Percentiles rank a stretch among this genome's conserved stretches.
These are phyloP conservation scores for Drosophila peninsularis DNA, from an alignment of 2,888 invertebrate genomes.

Conservation along the genomic window DNA sequence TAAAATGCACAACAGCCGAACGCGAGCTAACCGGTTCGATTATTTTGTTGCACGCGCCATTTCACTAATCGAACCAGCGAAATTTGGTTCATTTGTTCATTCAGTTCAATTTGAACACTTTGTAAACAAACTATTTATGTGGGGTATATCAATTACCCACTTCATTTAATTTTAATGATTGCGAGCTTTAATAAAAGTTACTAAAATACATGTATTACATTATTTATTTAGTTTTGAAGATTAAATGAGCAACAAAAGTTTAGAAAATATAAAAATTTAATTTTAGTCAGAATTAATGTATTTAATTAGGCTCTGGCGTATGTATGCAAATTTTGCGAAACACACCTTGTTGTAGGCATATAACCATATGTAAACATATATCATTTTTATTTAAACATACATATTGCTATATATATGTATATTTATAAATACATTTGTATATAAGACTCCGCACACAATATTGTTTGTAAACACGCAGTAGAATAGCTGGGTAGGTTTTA, in stretches of 20 bases:
- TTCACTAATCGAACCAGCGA: conserved; percentile 35
- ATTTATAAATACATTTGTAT: conserved; percentile 26
- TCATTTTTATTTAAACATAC: conserved; percentile 19
- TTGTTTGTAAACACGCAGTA: conserved; percentile 77
- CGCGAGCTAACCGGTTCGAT: conserved; percentile 36
- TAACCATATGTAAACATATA: conserved; percentile 14
- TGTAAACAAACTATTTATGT: conserved; percentile 40
- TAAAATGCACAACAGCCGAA: conserved; percentile 21
- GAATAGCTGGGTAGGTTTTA: conserved; percentile 67
- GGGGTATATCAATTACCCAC: conserved; percentile 32
- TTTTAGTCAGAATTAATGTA: conserved; percentile 9
- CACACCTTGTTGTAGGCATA: conserved; percentile 59
- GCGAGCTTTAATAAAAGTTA: neutral
- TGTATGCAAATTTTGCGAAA: conserved; percentile 38
- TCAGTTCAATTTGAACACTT: conserved; percentile 31
- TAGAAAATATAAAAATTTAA: neutral
- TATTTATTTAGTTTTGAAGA: neutral
- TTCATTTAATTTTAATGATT: neutral
- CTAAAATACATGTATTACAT: neutral
- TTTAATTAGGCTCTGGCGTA: conserved; percentile 4
- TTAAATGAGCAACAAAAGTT: neutral
- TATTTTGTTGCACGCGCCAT: conserved; percentile 14
- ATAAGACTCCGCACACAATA: conserved; percentile 56
- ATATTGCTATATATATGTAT: neutral
- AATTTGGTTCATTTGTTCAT: conserved; percentile 46